Conservation (phyloP, 2,888 invertebrate species). For the Bhutanitis thaidina region DNA sequence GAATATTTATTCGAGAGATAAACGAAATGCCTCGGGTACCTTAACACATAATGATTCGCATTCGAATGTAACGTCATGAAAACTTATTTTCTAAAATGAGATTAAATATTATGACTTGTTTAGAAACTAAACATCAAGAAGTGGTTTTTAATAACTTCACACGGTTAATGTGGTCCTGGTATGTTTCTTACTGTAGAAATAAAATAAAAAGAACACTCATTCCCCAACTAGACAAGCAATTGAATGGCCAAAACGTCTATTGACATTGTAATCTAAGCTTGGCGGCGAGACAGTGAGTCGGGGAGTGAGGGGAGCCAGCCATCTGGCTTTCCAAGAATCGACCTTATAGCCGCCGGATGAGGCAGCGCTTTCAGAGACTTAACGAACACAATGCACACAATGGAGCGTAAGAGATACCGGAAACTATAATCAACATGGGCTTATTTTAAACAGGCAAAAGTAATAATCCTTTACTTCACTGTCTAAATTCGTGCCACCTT, state of each 20-base stretch:
- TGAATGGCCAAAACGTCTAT: constrained; percentile 51
- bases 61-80: too few relatives aligned
- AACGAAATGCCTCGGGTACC: constrained; percentile 39
- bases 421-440: constrained; percentile 63
- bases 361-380: constrained; percentile 38
- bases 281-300: constrained; percentile 38
- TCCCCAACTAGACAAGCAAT: constrained; percentile 37
- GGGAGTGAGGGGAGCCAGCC: constrained; percentile 32
- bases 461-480: constrained; percentile 41
- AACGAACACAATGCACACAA: constrained; percentile 50
- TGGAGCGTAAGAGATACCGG: constrained; percentile 61
- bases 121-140: not conserved
- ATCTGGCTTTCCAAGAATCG: constrained; percentile 56
- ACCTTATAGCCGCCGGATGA: constrained; percentile 48
- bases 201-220: constrained; percentile 34
- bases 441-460: constrained; percentile 45
- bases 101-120: too few relatives aligned
- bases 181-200: constrained; percentile 2
- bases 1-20: constrained; percentile 55
- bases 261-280: constrained; percentile 63
- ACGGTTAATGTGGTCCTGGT: not conserved
- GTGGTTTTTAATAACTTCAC: constrained; percentile 6
- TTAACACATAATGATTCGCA: constrained; percentile 36
- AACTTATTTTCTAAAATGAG: too few relatives aligned
- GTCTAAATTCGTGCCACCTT: constrained; percentile 19